Percentiles rank a stretch among this genome's conserved stretches.
These are phyloP conservation scores for Ctenodactylus gundi DNA, from an alignment of 2,113 vertebrate species.

Conservation along the genomic window DNA sequence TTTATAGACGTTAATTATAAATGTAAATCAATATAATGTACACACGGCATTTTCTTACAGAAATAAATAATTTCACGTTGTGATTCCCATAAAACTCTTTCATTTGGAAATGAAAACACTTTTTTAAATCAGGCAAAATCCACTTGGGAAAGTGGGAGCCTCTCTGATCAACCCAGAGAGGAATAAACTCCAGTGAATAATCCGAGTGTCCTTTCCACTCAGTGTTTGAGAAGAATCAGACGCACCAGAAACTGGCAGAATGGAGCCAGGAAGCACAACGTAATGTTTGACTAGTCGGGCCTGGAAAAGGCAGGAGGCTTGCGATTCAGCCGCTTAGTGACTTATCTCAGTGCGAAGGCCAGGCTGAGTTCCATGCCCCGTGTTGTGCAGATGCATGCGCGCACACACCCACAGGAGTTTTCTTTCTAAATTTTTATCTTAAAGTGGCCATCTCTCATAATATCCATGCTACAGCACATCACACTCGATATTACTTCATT, in stretches of 20 bases:
- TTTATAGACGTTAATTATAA: slow-evolving; percentile 41
- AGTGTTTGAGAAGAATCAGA: background rate
- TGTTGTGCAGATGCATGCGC: no score
- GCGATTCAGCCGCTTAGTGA: no score
- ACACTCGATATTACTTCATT: background rate
- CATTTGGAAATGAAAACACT: slow-evolving; percentile 42
- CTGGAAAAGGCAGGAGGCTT: no score
- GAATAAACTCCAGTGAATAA: slow-evolving; percentile 33
- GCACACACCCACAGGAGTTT: no score
- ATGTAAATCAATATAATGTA: slow-evolving; percentile 44
- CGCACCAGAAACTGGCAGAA: background rate
- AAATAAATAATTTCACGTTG: slow-evolving; percentile 33
- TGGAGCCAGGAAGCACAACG: no score
- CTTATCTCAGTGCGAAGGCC: no score
- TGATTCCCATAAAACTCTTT: slow-evolving; percentile 37
- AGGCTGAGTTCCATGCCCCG: no score
- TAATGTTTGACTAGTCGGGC: no score
- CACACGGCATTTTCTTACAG: background rate
- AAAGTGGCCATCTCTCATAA: background rate
- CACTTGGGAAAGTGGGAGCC: background rate
- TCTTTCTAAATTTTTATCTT: slow-evolving; percentile 31
- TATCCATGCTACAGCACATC: background rate
- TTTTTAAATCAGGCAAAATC: slow-evolving; percentile 40
- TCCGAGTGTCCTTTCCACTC: background rate
- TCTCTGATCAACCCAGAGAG: slow-evolving; percentile 36